Conservation (phyloP, 2,888 invertebrate genomes). For the Quadroppia sp. region DNA sequence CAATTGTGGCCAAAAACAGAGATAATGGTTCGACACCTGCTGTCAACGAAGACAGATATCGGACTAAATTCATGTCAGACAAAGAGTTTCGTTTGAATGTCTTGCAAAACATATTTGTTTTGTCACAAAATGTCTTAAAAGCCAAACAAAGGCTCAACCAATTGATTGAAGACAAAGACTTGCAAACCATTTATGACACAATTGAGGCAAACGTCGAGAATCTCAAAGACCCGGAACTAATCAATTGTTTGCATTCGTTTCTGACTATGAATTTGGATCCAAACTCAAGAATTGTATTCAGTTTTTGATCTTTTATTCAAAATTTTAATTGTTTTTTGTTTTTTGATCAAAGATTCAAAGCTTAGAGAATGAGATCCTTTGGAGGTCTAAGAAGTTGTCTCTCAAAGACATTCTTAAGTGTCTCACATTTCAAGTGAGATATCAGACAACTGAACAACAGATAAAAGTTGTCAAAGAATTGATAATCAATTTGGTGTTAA, state of each 20-base stretch:
- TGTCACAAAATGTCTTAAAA: background rate
- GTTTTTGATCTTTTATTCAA: background rate
- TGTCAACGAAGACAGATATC: background rate
- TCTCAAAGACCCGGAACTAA: background rate
- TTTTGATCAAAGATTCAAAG: slow-evolving; percentile 12
- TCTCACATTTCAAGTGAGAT: slow-evolving; percentile 17
- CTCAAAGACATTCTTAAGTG: slow-evolving; percentile 4
- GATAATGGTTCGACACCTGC: background rate
- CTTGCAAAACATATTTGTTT: slow-evolving; percentile 7
- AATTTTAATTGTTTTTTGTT: background rate
- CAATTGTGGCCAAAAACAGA: background rate
- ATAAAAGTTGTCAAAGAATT: slow-evolving; percentile 29
- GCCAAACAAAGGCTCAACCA: background rate
- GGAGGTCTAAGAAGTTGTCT: background rate
- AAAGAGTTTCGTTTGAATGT: background rate
- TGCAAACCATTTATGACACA: background rate
- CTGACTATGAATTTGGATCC: slow-evolving; percentile 30
- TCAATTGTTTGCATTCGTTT: slow-evolving; percentile 34
- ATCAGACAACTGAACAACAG: slow-evolving; percentile 14
- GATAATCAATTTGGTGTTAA: slow-evolving; percentile 1
- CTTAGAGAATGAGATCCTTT: slow-evolving; percentile 39
- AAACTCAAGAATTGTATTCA: background rate
- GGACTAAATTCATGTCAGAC: background rate
- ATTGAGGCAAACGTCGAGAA: background rate
- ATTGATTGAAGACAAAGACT: slow-evolving; percentile 13